phyloP scores from a whole-genome alignment of 2,113 vertebrate genomes.

The Rhegmatorhina hoffmannsi region DNA sequence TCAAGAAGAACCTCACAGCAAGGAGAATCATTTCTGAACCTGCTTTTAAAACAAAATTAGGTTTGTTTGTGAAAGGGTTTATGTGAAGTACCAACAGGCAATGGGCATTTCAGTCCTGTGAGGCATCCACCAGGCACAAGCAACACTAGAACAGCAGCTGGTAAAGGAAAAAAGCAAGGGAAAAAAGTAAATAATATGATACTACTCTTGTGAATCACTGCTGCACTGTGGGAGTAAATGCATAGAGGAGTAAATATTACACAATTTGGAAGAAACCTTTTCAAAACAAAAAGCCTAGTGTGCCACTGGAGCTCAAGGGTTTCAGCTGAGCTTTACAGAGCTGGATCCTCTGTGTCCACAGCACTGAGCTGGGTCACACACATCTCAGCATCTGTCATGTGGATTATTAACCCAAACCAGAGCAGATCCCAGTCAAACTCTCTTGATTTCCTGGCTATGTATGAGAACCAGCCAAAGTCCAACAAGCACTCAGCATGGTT shows the following conservation, averaged over 20 bases:
- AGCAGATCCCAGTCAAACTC: background rate
- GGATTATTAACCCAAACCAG: background rate
- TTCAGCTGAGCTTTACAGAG: background rate
- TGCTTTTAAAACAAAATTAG: background rate
- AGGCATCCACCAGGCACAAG: background rate
- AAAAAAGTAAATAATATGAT: background rate
- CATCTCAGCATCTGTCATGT: background rate
- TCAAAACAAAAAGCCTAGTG: background rate
- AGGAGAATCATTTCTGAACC: background rate
- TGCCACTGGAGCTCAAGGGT: background rate
- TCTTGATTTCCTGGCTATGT: background rate
- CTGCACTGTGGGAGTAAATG: background rate
- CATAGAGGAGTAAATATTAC: background rate
- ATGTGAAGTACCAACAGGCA: background rate
- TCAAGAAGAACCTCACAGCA: rapidly evolving
- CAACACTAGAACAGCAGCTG: background rate
- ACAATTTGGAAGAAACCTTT: background rate
- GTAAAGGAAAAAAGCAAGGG: background rate
- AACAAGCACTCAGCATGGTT: background rate
- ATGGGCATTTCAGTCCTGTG: background rate
- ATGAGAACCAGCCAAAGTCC: background rate
- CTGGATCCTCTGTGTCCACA: background rate
- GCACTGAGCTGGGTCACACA: rapidly evolving
- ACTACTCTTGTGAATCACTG: background rate
- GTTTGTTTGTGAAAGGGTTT: background rate